Evolutionary conservation across 2,113 vertebrate genomes (phyloP).

Genomic region (Equus quagga): DNA sequence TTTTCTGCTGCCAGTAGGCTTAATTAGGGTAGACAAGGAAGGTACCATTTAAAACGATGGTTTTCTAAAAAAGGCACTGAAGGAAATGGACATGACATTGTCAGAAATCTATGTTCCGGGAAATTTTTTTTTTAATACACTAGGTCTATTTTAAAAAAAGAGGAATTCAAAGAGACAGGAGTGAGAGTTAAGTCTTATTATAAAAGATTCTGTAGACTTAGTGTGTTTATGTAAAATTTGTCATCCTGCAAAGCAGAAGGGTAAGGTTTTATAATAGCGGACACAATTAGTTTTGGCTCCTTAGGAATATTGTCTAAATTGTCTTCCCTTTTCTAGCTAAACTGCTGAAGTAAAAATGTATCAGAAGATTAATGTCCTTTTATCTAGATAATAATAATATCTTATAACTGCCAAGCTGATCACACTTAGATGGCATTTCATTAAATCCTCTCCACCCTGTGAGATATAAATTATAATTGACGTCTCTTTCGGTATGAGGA

Average conservation of each 20-base stretch:
- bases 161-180: constrained; percentile 52
- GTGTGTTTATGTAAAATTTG: constrained; percentile 5
- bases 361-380: neutral
- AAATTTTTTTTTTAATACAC: neutral
- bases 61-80: constrained; percentile 53
- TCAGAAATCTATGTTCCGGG: constrained; percentile 36
- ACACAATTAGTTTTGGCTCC: neutral
- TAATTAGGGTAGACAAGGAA: constrained; percentile 30
- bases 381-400: constrained; percentile 37
- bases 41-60: constrained; percentile 50
- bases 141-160: constrained; percentile 44
- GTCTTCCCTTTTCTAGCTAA: neutral
- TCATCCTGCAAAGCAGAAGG: neutral
- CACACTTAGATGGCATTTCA: neutral
- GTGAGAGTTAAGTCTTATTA: neutral
- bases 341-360: neutral
- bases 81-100: constrained; percentile 47
- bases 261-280: neutral
- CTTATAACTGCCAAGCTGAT: constrained; percentile 5
- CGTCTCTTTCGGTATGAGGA: neutral
- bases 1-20: neutral
- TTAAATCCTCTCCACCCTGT: neutral
- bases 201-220: neutral
- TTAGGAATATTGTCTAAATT: constrained; percentile 30
- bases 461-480: neutral